A percentile compares a stretch with the other conserved stretches of the same genome.
phyloP scores from a whole-genome alignment of 92 coral and sea anemone species.

The Umimayanthus chanpuru region DNA sequence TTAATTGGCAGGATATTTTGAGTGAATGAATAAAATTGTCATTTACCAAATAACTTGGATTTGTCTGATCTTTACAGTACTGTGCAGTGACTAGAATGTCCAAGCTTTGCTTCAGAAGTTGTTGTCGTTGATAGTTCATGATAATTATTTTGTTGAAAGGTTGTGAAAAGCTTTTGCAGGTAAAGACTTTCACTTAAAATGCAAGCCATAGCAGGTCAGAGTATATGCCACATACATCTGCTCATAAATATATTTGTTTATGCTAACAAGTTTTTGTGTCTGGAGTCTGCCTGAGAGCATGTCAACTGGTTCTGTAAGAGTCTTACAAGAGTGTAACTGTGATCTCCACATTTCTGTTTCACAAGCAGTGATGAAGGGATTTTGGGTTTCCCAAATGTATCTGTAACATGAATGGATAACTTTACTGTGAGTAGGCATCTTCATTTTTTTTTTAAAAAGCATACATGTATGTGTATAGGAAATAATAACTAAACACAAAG shows the following conservation, averaged over 20 bases:
- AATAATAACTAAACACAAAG: background rate
- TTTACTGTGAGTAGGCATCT: background rate
- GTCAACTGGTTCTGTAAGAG: background rate
- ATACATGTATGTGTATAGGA: background rate
- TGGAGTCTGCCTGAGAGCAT: background rate
- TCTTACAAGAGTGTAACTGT: background rate
- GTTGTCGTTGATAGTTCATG: no score
- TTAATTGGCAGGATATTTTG: background rate
- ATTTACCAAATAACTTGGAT: background rate
- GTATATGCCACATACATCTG: background rate
- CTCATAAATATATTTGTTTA: background rate
- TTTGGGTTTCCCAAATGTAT: no score
- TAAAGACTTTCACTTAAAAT: background rate
- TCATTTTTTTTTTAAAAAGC: background rate
- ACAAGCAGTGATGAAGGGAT: no score
- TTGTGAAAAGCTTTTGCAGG: background rate
- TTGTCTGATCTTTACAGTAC: background rate
- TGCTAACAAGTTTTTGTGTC: background rate
- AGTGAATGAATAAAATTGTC: background rate
- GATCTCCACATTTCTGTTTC: background rate
- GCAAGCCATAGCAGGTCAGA: no score
- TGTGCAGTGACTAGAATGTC: background rate
- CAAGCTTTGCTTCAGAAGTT: background rate
- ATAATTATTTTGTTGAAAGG: background rate
- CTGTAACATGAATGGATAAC: background rate